phyloP scores from a whole-genome alignment of 2,113 vertebrate species.

The Otis tarda region DNA sequence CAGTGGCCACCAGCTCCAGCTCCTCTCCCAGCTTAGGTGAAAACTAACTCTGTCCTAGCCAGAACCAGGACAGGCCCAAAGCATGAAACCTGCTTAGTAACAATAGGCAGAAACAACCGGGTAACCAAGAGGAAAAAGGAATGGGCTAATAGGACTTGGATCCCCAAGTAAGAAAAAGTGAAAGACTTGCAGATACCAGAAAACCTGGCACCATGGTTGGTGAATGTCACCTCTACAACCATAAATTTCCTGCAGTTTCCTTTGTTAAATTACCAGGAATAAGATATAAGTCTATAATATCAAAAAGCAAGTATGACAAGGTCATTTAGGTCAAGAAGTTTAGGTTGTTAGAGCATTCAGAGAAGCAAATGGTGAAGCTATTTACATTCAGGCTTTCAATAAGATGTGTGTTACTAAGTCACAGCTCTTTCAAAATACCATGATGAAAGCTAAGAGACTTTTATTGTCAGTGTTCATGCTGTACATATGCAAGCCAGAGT shows the following conservation, averaged over 20 bases:
- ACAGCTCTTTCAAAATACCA: background rate
- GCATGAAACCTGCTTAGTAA: background rate
- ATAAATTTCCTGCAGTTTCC: background rate
- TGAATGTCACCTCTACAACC: accelerated
- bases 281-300: background rate
- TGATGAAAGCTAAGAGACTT: background rate
- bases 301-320: background rate
- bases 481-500: background rate
- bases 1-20: too few species aligned
- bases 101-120: accelerated
- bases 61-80: background rate
- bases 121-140: background rate
- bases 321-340: background rate
- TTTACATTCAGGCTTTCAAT: background rate
- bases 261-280: background rate
- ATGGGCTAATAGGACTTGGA: background rate
- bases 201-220: accelerated
- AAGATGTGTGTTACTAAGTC: background rate
- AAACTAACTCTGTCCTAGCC: too few species aligned
- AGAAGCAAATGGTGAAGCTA: background rate
- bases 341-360: background rate
- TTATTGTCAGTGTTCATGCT: background rate
- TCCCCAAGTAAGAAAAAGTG: background rate
- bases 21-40: too few species aligned
- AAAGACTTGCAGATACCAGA: background rate